phyloP scores from a whole-genome alignment of 2,113 vertebrate genomes.

The Salvator merianae region DNA sequence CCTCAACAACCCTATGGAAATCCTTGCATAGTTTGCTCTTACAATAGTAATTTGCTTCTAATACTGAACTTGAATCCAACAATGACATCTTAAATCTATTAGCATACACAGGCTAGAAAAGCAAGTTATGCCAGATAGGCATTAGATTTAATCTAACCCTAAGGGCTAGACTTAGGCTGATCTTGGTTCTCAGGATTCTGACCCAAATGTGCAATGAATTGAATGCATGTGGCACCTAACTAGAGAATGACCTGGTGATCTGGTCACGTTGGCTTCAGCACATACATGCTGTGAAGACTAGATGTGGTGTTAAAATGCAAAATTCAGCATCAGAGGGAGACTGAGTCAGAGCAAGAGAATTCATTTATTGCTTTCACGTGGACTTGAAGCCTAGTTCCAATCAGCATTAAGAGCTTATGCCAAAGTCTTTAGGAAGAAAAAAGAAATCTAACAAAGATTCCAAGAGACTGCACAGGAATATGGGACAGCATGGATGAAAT shows the following conservation, averaged over 20 bases:
- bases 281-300: not conserved
- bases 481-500: too few species aligned
- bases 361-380: not conserved
- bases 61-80: not conserved
- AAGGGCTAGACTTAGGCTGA: not conserved
- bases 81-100: not conserved
- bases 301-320: not conserved
- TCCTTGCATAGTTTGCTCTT: not conserved
- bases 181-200: not conserved
- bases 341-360: not conserved
- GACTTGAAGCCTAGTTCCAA: not conserved
- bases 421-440: not conserved
- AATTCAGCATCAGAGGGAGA: not conserved
- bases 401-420: not conserved
- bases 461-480: not conserved
- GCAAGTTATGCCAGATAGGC: not conserved
- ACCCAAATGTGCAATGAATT: not conserved
- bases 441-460: too few species aligned
- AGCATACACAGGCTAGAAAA: not conserved
- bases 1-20: not conserved
- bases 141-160: not conserved
- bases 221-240: not conserved
- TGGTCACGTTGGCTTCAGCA: too few species aligned
- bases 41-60: not conserved
- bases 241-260: not conserved